Conservation (phyloP, 2,797 vertebrate species). For the Hippopotamyrus pictus region DNA sequence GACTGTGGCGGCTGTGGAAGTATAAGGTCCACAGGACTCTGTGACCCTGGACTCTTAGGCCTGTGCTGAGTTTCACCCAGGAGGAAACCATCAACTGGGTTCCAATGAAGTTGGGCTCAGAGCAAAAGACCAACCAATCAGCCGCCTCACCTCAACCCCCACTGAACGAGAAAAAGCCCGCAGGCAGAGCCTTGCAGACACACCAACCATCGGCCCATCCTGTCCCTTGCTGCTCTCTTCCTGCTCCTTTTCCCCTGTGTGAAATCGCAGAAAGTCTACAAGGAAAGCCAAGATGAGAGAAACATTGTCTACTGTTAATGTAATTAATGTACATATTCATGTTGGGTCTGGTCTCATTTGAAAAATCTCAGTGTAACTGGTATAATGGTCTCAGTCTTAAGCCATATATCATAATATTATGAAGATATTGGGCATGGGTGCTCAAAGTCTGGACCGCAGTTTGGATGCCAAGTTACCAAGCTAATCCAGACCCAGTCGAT, state of each 20-base stretch:
- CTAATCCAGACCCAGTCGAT: neutral
- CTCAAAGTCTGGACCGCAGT: neutral
- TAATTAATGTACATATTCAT: neutral
- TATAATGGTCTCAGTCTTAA: neutral
- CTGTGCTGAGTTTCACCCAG: too few relatives aligned
- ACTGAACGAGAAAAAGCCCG: too few relatives aligned
- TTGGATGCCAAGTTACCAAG: neutral
- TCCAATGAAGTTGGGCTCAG: too few relatives aligned
- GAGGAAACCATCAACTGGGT: too few relatives aligned
- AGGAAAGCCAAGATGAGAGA: neutral
- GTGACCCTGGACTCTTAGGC: too few relatives aligned
- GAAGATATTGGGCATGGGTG: neutral
- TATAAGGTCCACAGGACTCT: too few relatives aligned
- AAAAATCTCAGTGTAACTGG: neutral
- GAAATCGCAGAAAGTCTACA: neutral
- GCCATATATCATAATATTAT: neutral
- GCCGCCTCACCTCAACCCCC: too few relatives aligned
- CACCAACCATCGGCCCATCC: neutral
- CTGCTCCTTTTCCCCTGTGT: neutral
- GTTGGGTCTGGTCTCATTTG: neutral
- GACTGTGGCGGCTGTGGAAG: too few relatives aligned
- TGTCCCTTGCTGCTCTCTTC: neutral
- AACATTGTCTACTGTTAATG: neutral
- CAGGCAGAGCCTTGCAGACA: neutral
- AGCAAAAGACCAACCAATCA: too few relatives aligned